These are phyloP conservation scores for Squalus acanthias DNA, from an alignment of 2,797 vertebrate genomes.

Conservation along the genomic window DNA sequence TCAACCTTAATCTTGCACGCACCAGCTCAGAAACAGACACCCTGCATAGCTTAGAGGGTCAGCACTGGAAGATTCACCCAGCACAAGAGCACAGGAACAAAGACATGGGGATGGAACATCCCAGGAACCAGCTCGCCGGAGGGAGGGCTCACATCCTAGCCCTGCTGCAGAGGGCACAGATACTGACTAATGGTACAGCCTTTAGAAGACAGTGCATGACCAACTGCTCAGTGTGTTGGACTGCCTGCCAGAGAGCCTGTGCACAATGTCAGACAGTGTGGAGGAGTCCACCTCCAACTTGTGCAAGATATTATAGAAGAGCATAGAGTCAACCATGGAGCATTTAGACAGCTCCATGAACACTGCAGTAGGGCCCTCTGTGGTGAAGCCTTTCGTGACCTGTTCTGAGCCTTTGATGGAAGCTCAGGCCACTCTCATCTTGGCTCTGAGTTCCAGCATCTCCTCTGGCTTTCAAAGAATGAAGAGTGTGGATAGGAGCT, in stretches of 20 bases:
- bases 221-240: neutral
- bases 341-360: too few relatives aligned
- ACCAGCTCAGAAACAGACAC: neutral
- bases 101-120: neutral
- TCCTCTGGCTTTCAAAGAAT: neutral
- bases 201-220: neutral
- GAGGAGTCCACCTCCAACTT: neutral
- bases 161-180: neutral
- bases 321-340: neutral
- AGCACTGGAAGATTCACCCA: neutral
- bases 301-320: neutral
- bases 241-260: neutral
- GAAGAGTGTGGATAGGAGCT: neutral
- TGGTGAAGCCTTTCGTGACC: neutral
- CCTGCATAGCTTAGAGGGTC: neutral
- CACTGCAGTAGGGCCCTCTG: neutral
- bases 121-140: neutral
- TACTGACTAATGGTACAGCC: neutral
- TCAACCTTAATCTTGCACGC: neutral
- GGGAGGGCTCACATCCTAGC: neutral
- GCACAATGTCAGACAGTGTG: neutral
- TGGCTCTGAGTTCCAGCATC: neutral
- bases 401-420: neutral
- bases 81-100: neutral
- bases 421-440: too few relatives aligned